phyloP scores from a whole-genome alignment of 2,113 vertebrate species.

The Caranx ignobilis region DNA sequence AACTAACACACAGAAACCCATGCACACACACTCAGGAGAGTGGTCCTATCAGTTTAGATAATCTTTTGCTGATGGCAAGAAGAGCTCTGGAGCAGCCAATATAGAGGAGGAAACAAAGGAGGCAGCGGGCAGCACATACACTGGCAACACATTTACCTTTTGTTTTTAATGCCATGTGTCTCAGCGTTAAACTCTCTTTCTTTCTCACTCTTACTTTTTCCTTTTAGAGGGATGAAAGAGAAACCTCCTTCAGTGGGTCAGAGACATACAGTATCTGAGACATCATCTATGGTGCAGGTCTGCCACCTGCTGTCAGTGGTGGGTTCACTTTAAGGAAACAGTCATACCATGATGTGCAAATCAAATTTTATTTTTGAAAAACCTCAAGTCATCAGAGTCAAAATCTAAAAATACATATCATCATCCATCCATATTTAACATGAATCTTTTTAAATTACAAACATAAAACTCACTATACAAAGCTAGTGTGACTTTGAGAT shows the following conservation, averaged over 20 bases:
- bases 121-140: slow-evolving; percentile 45
- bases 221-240: slow-evolving; percentile 9
- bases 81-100: slow-evolving; percentile 19
- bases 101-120: slow-evolving; percentile 32
- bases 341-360: not conserved
- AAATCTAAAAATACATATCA: not conserved
- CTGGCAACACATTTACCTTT: slow-evolving; percentile 29
- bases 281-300: slow-evolving; percentile 29
- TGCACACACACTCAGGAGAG: slow-evolving; percentile 29
- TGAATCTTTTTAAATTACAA: slow-evolving; percentile 8
- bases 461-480: not conserved
- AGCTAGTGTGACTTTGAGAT: not conserved
- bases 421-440: slow-evolving; percentile 10
- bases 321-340: not conserved
- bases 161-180: slow-evolving; percentile 25
- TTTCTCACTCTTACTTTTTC: not conserved
- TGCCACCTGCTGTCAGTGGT: slow-evolving; percentile 62
- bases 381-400: not conserved
- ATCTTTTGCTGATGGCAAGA: slow-evolving; percentile 37
- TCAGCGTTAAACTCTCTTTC: not conserved
- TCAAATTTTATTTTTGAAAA: slow-evolving; percentile 47
- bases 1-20: slow-evolving; percentile 30
- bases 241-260: not conserved
- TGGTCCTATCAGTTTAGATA: slow-evolving; percentile 57
- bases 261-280: slow-evolving; percentile 12